phyloP scores from a whole-genome alignment of 2,113 vertebrate genomes.

The Calonectris borealis region DNA sequence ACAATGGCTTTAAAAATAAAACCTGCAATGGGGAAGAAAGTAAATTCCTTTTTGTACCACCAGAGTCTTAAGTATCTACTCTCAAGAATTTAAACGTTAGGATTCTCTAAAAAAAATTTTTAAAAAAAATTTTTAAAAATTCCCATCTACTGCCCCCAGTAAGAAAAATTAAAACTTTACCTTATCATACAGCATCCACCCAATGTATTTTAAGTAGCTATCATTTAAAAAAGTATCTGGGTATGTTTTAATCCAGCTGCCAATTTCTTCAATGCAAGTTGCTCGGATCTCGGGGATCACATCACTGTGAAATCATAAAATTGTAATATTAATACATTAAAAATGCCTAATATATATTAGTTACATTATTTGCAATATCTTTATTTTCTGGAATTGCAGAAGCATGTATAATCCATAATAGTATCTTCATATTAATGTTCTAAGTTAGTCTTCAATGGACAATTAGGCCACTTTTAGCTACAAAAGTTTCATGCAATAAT shows the following conservation, averaged over 20 bases:
- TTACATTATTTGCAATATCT: not conserved
- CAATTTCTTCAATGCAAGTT: slow-evolving; percentile 87
- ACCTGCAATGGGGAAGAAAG: not conserved
- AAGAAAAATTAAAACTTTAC: slow-evolving; percentile 41
- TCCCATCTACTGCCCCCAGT: not conserved
- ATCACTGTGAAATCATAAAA: slow-evolving; percentile 74
- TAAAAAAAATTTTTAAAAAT: not conserved
- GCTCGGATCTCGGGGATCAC: slow-evolving; percentile 87
- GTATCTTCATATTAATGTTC: not conserved
- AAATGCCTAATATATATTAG: not conserved
- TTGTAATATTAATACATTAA: not conserved
- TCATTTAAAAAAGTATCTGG: slow-evolving; percentile 84
- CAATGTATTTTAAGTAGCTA: slow-evolving; percentile 88
- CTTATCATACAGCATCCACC: slow-evolving; percentile 93
- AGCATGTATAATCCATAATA: not conserved
- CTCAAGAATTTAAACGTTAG: not conserved
- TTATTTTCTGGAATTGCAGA: not conserved
- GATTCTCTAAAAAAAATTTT: not conserved
- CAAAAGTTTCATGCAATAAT: not conserved
- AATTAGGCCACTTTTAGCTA: not conserved
- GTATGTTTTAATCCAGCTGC: slow-evolving; percentile 85
- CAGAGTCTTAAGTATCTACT: not conserved
- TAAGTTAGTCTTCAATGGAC: not conserved
- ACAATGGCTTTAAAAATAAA: not conserved
- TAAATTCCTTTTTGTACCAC: not conserved